phyloP scores from a whole-genome alignment of 37 sponge, comb jelly and placozoan genomes.

The Ianthella basta region DNA sequence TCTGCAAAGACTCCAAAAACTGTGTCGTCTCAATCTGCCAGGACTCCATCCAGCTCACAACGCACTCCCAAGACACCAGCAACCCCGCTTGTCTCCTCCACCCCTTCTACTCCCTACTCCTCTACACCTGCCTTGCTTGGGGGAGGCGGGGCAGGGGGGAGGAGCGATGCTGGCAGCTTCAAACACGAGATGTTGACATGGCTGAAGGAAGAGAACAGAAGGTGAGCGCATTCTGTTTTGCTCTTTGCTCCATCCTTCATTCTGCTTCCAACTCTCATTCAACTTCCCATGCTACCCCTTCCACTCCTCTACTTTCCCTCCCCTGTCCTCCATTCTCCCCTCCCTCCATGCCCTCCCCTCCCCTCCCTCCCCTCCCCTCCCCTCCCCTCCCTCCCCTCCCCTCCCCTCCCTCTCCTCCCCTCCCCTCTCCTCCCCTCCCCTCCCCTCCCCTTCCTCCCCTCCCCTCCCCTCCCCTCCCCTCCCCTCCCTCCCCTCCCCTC shows the following conservation, averaged over 20 bases:
- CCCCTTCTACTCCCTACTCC: neutral
- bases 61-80: constrained; percentile 10
- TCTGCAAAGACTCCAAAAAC: constrained; percentile 6
- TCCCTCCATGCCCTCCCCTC: neutral
- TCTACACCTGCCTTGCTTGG: neutral
- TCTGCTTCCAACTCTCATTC: neutral
- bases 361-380: neutral
- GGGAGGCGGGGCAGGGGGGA: neutral
- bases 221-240: neutral
- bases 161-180: constrained; percentile 6
- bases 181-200: neutral
- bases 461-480: neutral
- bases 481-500: neutral
- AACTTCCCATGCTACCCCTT: neutral
- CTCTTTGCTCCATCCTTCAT: neutral
- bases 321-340: neutral
- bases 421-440: neutral
- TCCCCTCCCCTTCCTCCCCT: neutral
- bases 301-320: neutral
- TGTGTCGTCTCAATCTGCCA: too few species aligned
- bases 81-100: neutral
- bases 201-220: constrained; percentile 27
- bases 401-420: neutral
- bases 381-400: neutral
- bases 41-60: neutral